phyloP scores from a whole-genome alignment of 1,140 invertebrate species.

The Chymomyza costata region DNA sequence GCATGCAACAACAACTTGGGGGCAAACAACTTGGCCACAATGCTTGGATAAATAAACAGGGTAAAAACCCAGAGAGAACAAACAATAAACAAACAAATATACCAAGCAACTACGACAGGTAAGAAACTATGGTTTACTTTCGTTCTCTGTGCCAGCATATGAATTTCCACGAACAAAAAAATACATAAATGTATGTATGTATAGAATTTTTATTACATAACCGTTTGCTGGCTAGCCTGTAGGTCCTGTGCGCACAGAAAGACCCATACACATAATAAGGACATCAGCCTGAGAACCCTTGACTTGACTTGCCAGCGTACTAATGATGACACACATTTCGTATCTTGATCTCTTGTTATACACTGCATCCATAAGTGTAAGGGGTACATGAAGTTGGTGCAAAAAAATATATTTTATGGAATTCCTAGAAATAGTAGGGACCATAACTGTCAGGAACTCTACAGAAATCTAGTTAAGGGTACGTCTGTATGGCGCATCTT shows the following conservation, averaged over 20 bases:
- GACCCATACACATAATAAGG: slow-evolving; percentile 36
- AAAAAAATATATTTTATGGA: no score
- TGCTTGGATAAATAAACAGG: slow-evolving; percentile 11
- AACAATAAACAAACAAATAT: slow-evolving; percentile 5
- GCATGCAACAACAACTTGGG: slow-evolving; percentile 46
- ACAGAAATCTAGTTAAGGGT: no score
- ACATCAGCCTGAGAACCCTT: slow-evolving; percentile 39
- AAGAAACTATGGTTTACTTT: slow-evolving; percentile 41
- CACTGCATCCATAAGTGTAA: no score
- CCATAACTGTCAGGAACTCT: no score
- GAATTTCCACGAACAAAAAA: slow-evolving; percentile 17
- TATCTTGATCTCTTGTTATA: slow-evolving; percentile 52
- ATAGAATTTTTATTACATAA: slow-evolving; percentile 57
- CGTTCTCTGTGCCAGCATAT: no score
- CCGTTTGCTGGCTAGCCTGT: slow-evolving; percentile 40
- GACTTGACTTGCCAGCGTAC: slow-evolving; percentile 41
- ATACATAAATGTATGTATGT: slow-evolving; percentile 26
- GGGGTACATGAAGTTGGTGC: no score
- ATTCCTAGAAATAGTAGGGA: no score
- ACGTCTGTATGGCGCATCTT: no score
- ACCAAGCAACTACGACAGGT: slow-evolving; percentile 32
- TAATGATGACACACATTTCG: slow-evolving; percentile 71
- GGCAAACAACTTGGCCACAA: background rate
- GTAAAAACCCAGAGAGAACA: no score
- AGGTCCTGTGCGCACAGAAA: slow-evolving; percentile 5